phyloP scores from a whole-genome alignment of 2,888 invertebrate genomes.

The Ornithoptera alexandrae region DNA sequence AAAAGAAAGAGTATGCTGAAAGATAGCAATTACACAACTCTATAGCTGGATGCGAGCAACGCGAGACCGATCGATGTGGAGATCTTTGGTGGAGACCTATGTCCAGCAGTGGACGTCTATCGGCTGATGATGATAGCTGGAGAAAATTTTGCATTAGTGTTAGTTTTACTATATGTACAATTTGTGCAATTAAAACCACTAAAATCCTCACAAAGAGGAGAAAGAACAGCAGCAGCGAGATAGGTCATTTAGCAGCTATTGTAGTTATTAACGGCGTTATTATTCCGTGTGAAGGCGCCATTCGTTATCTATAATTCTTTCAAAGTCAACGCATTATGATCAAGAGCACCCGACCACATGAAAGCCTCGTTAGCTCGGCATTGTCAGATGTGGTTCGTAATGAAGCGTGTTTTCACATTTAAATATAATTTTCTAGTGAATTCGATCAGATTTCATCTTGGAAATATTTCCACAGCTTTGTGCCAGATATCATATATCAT shows the following conservation, averaged over 20 bases:
- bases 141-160: too few species aligned
- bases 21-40: too few species aligned
- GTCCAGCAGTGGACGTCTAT: too few species aligned
- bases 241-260: slow-evolving; percentile 4
- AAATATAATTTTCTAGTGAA: neutral
- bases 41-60: too few species aligned
- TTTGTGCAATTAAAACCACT: too few species aligned
- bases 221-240: neutral
- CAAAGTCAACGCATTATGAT: slow-evolving; percentile 8
- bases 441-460: neutral
- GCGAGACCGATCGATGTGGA: too few species aligned
- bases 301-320: slow-evolving; percentile 8
- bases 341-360: slow-evolving; percentile 3
- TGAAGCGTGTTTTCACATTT: neutral
- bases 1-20: too few species aligned
- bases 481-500: neutral
- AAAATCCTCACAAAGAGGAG: too few species aligned
- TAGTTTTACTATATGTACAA: too few species aligned
- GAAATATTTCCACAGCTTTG: neutral
- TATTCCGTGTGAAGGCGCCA: neutral
- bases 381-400: neutral
- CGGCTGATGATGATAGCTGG: too few species aligned
- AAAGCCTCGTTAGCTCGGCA: slow-evolving; percentile 7
- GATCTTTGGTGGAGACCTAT: too few species aligned
- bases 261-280: neutral